These are phyloP conservation scores for Ctenosaura bakeri DNA, from an alignment of 2,797 vertebrate species.

Conservation along the genomic window DNA sequence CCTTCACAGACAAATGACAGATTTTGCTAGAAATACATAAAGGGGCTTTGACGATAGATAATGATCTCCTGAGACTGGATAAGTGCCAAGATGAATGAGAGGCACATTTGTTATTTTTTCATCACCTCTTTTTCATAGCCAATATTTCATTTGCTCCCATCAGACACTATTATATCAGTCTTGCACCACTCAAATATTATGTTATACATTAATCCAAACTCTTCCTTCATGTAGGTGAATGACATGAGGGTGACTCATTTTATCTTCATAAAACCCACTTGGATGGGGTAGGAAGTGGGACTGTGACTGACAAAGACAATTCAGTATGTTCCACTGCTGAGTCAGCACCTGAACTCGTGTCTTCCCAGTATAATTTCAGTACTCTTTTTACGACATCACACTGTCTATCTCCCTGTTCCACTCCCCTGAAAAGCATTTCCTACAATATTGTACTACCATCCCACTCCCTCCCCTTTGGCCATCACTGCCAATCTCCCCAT, in stretches of 20 bases:
- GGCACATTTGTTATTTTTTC: constrained; percentile 54
- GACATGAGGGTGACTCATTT: background rate
- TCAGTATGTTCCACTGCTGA: background rate
- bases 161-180: constrained; percentile 49
- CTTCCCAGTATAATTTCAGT: too few relatives aligned
- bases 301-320: background rate
- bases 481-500: background rate
- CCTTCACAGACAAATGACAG: background rate
- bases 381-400: background rate
- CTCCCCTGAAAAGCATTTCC: background rate
- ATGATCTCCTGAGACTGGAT: constrained; percentile 25
- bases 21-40: constrained; percentile 32
- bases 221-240: background rate
- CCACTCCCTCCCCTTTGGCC: too few relatives aligned
- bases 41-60: constrained; percentile 1
- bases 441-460: background rate
- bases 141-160: constrained; percentile 60
- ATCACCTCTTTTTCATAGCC: constrained; percentile 44
- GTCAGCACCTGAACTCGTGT: background rate
- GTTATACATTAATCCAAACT: background rate
- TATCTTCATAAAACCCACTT: background rate
- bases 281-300: background rate
- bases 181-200: background rate
- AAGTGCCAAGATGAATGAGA: constrained; percentile 49
- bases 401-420: background rate